phyloP scores from a whole-genome alignment of 2,888 invertebrate genomes.

The Scrobipalpa costella region DNA sequence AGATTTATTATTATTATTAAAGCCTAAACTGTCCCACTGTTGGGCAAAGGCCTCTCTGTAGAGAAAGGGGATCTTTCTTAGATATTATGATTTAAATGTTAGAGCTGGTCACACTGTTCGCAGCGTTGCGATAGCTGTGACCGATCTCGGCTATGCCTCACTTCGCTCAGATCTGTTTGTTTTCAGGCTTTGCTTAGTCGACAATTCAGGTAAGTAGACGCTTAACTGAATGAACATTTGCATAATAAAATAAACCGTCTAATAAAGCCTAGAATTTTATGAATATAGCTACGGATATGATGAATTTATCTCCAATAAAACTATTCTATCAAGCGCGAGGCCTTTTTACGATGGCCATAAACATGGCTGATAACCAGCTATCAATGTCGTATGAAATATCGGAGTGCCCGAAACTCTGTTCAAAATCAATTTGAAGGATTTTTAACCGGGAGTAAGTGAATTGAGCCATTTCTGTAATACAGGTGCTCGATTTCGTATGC shows the following conservation, averaged over 20 bases:
- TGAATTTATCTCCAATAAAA: slow-evolving; percentile 44
- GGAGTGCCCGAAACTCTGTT: slow-evolving; percentile 59
- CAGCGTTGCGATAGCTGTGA: slow-evolving; percentile 13
- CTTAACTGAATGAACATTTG: slow-evolving; percentile 19
- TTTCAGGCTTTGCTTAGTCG: slow-evolving; percentile 12
- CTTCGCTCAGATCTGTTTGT: slow-evolving; percentile 15
- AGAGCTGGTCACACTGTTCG: background rate
- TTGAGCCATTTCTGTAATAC: slow-evolving; percentile 27
- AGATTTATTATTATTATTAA: no score
- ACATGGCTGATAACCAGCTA: slow-evolving; percentile 61
- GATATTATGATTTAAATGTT: no score
- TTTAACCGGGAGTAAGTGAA: slow-evolving; percentile 31
- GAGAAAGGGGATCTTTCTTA: no score
- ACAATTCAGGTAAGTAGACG: slow-evolving; percentile 17
- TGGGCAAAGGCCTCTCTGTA: no score
- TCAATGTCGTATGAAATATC: slow-evolving; percentile 65
- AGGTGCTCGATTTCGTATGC: slow-evolving; percentile 1
- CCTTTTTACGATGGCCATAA: slow-evolving; percentile 64
- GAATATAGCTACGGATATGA: slow-evolving; percentile 30
- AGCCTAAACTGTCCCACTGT: no score
- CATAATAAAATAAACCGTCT: slow-evolving; percentile 16
- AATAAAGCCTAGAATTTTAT: slow-evolving; percentile 3
- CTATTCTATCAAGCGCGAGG: slow-evolving; percentile 44
- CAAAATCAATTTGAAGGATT: slow-evolving; percentile 56
- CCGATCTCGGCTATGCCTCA: slow-evolving; percentile 11